Evolutionary conservation across 2,113 vertebrate genomes (phyloP), one percentile per base, ranked within the genome.

Genomic region (Pterocles burchelli): DNA sequence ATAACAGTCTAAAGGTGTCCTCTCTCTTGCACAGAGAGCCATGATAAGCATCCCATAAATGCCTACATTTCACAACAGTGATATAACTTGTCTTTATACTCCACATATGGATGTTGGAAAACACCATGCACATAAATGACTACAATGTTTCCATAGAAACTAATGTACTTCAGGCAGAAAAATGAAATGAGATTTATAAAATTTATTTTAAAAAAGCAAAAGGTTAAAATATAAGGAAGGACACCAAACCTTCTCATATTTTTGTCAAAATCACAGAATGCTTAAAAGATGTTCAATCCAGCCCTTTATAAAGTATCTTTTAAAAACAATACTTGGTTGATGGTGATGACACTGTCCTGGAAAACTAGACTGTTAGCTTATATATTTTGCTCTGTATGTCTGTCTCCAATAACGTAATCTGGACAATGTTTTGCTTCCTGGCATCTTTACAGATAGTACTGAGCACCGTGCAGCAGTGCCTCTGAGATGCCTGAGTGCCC

Each of bases 61-160:
- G 73, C 36, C 90, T 92, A 29, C 58, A 31, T 92, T 92, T 95
- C 83, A 86, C n/a, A 89, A 63, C 46, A 34, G 52, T 92, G 89
- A 84, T 73, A 62, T 93, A 95, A 93, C 80, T 93, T 68, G 52
- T 74, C 76, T 89, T 93, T 95, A 77, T 75, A 63, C n/a, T 93
- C 87, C 78, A 88, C 84, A 86, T 76, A 89, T 26, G 71, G 58
- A 89, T 89, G 66, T 88, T 90, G 94, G 85, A 87, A 92, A 90
- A 92, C 84, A 96, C 90, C 66, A 29, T 75, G 80, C 65, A 80
- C 77, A 10, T 63, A 96, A 92, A 89, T 75, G 88, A 91, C 92
- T 95, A 61, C 41, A 85, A 85, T 65, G 94, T 96, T 97, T 96
- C 96, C 94, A 96, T 97, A 94, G 93, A 94, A 97, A 96, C 87